These are phyloP conservation scores for Aphidius ervi DNA, from an alignment of 1,140 invertebrate species.

Conservation along the genomic window DNA sequence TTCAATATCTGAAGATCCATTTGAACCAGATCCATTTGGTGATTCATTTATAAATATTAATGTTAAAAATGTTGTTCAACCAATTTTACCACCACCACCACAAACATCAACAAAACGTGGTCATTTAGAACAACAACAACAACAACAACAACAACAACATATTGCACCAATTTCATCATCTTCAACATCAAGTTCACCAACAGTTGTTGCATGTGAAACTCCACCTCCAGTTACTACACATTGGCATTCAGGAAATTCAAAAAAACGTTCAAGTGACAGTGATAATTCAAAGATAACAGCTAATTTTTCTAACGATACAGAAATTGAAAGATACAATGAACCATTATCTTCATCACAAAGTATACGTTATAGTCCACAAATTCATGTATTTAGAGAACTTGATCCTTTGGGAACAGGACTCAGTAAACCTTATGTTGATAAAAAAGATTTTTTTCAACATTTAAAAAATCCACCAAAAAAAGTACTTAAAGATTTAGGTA, in stretches of 20 bases:
- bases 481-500: constrained; percentile 77
- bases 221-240: constrained; percentile 45
- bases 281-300: constrained; percentile 36
- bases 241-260: constrained; percentile 56
- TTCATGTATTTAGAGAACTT: constrained; percentile 87
- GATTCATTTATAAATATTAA: constrained; percentile 74
- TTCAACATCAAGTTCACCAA: constrained; percentile 45
- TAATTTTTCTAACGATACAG: constrained; percentile 20
- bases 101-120: constrained; percentile 50
- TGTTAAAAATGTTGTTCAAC: constrained; percentile 47
- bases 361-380: constrained; percentile 42
- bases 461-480: constrained; percentile 90
- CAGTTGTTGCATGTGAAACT: constrained; percentile 47
- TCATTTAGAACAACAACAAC: constrained; percentile 44
- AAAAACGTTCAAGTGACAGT: constrained; percentile 51
- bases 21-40: constrained; percentile 67
- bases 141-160: constrained; percentile 36
- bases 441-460: constrained; percentile 92
- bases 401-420: constrained; percentile 86
- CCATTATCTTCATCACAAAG: constrained; percentile 26
- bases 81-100: constrained; percentile 63
- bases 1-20: constrained; percentile 56
- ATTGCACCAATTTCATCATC: constrained; percentile 34
- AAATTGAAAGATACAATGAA: constrained; percentile 19
- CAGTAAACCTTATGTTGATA: constrained; percentile 87